These are phyloP conservation scores for Seriola rivoliana DNA, from an alignment of 2,113 vertebrate species.

Conservation along the genomic window DNA sequence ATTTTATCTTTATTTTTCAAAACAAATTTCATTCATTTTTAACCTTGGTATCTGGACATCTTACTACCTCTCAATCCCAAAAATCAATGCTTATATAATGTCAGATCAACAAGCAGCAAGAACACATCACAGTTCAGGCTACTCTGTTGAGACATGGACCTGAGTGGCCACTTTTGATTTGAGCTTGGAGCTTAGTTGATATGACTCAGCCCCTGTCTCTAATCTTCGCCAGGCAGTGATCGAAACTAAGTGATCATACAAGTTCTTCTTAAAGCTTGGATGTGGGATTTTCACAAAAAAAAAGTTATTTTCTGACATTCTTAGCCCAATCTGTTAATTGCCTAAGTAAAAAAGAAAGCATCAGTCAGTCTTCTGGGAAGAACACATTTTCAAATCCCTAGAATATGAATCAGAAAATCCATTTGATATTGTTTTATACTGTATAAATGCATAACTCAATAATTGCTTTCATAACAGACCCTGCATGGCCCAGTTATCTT, in stretches of 20 bases:
- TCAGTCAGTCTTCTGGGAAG: neutral
- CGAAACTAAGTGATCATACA: slow-evolving; percentile 30
- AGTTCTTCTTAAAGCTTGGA: neutral
- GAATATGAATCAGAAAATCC: slow-evolving; percentile 9
- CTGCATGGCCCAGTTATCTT: slow-evolving; percentile 39
- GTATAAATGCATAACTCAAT: neutral
- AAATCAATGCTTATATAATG: neutral
- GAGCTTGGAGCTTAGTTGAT: neutral
- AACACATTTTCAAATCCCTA: neutral
- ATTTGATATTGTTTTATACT: slow-evolving; percentile 32
- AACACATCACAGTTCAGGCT: slow-evolving; percentile 2
- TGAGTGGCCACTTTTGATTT: slow-evolving; percentile 30
- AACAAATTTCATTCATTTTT: neutral
- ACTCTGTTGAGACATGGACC: slow-evolving; percentile 4
- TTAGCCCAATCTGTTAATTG: slow-evolving; percentile 18
- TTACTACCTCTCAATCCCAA: neutral
- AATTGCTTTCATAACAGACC: slow-evolving; percentile 29
- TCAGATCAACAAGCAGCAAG: neutral
- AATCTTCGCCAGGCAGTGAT: slow-evolving; percentile 9
- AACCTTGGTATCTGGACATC: neutral
- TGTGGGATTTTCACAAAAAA: slow-evolving; percentile 19
- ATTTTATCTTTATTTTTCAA: neutral
- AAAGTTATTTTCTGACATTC: too few species aligned
- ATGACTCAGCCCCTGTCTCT: slow-evolving; percentile 29
- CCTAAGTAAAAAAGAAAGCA: neutral